Evolutionary conservation across 2,888 invertebrate species (phyloP).

Genomic region (Lasioglossum vierecki): DNA sequence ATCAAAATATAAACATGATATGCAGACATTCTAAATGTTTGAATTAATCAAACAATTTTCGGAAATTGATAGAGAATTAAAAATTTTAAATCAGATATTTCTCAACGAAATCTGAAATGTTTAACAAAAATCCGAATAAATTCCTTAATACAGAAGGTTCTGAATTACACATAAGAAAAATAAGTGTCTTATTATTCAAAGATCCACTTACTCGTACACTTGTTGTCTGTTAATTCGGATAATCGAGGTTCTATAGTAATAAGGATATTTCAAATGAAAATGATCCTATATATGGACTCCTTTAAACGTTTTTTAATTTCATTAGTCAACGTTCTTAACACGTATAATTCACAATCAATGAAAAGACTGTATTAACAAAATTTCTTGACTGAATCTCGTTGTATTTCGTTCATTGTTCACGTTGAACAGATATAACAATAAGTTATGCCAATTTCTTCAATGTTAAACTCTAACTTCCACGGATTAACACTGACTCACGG

Average conservation of each 20-base stretch:
- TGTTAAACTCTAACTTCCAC: neutral
- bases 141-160: neutral
- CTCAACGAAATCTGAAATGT: neutral
- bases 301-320: constrained; percentile 19
- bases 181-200: neutral
- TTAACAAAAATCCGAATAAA: neutral
- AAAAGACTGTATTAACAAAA: constrained; percentile 6
- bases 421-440: constrained; percentile 9
- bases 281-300: neutral
- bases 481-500: neutral
- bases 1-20: neutral
- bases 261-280: constrained; percentile 13
- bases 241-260: constrained; percentile 14
- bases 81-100: neutral
- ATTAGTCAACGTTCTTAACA: constrained; percentile 8
- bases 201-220: neutral
- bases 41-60: neutral
- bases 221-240: neutral
- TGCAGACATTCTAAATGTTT: neutral
- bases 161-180: neutral
- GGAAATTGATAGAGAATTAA: neutral
- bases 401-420: constrained; percentile 6
- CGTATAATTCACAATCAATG: constrained; percentile 15
- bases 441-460: constrained; percentile 11
- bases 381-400: constrained; percentile 11